phyloP scores from a whole-genome alignment of 1,140 invertebrate genomes.

The Bombus breviceps region DNA sequence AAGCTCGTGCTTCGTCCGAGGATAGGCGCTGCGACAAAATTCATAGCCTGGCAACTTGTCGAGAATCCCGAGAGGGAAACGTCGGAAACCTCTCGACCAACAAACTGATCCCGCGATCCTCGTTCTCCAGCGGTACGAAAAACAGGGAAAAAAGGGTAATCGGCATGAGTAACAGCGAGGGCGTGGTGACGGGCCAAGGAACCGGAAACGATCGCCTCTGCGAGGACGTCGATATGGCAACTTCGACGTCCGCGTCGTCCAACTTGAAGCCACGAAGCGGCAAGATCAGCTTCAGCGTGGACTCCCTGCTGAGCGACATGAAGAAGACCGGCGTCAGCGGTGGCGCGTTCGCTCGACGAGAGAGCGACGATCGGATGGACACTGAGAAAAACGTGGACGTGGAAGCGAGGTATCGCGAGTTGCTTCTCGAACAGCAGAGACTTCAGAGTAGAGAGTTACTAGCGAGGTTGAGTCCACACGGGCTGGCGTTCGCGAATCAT shows the following conservation, averaged over 20 bases:
- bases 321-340: constrained; percentile 66
- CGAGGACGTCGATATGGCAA: constrained; percentile 79
- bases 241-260: constrained; percentile 77
- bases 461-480: constrained; percentile 76
- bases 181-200: constrained; percentile 73
- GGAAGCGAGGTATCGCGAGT: constrained; percentile 75
- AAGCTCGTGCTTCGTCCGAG: neutral
- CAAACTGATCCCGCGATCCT: neutral
- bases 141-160: neutral
- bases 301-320: constrained; percentile 79
- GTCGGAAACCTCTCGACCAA: neutral
- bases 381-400: constrained; percentile 73
- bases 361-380: constrained; percentile 57
- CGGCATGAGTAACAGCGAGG: constrained; percentile 73
- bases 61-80: no score
- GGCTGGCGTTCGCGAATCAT: constrained; percentile 59
- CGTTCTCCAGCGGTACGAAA: neutral
- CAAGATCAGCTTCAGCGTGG: constrained; percentile 82
- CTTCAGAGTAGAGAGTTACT: constrained; percentile 77
- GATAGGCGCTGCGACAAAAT: no score
- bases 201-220: constrained; percentile 68
- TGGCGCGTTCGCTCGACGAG: constrained; percentile 54
- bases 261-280: constrained; percentile 79
- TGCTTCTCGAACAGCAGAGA: constrained; percentile 78
- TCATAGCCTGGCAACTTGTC: no score